phyloP scores from a whole-genome alignment of 2,113 vertebrate genomes.

The Alces alces region DNA sequence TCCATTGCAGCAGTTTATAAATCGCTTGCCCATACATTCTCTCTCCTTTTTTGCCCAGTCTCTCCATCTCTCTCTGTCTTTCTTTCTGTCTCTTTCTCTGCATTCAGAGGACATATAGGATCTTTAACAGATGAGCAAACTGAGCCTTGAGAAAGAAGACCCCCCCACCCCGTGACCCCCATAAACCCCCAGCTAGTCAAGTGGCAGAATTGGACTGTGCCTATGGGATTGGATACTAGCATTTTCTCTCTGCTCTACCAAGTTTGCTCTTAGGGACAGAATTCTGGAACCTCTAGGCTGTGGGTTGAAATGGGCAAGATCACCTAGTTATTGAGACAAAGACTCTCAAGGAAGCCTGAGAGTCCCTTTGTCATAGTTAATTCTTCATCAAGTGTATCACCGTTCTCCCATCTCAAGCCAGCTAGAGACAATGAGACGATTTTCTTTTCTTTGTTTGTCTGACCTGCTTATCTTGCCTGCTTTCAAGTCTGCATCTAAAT shows the following conservation, averaged over 20 bases:
- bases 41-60: no score
- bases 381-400: not conserved
- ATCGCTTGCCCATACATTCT: not conserved
- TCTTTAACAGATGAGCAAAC: not conserved
- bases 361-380: not conserved
- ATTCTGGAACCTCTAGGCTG: not conserved
- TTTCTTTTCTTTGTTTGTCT: constrained; percentile 41
- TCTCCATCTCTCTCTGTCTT: not conserved
- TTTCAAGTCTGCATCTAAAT: constrained; percentile 80
- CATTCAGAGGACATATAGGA: not conserved
- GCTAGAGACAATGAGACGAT: not conserved
- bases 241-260: not conserved
- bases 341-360: not conserved
- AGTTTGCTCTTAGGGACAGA: not conserved
- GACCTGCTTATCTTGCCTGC: constrained; percentile 74
- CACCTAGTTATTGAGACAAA: not conserved
- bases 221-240: fast-evolving
- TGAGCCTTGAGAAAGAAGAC: fast-evolving
- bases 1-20: constrained; percentile 8
- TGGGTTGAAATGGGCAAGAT: not conserved
- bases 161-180: fast-evolving
- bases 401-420: not conserved
- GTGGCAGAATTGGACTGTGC: no score
- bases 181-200: fast-evolving
- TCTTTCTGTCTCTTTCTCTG: not conserved